phyloP scores from a whole-genome alignment of 64 coral and sea anemone species.

The Montipora capricornis region DNA sequence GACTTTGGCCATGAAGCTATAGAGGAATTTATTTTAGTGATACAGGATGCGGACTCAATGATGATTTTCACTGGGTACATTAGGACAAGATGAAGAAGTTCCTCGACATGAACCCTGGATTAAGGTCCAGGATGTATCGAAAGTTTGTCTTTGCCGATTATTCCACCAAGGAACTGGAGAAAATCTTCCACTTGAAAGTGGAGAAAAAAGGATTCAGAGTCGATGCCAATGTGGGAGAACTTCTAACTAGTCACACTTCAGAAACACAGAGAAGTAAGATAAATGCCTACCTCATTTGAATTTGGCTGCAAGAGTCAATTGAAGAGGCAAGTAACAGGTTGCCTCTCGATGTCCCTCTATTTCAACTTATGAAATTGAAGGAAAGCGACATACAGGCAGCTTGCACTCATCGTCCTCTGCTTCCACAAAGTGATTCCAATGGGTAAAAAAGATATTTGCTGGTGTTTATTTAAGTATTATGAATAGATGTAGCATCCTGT shows the following conservation, averaged over 20 bases:
- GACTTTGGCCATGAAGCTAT: slow-evolving; percentile 61
- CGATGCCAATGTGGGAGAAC: background rate
- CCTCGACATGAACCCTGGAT: slow-evolving; percentile 26
- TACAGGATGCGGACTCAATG: slow-evolving; percentile 54
- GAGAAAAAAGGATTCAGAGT: background rate
- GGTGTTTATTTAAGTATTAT: no score
- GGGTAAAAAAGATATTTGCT: background rate
- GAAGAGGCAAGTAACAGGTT: slow-evolving; percentile 67
- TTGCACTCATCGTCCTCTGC: background rate
- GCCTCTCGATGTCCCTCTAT: slow-evolving; percentile 36
- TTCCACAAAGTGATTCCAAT: background rate
- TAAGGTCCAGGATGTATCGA: slow-evolving; percentile 27
- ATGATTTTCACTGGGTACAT: slow-evolving; percentile 71
- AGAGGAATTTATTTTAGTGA: slow-evolving; percentile 54
- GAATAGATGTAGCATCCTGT: no score
- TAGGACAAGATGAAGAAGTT: slow-evolving; percentile 38
- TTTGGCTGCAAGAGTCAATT: slow-evolving; percentile 22
- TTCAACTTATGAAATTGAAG: slow-evolving; percentile 39
- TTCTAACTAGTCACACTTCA: background rate
- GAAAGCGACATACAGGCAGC: slow-evolving; percentile 32
- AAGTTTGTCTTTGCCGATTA: slow-evolving; percentile 59
- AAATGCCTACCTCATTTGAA: slow-evolving; percentile 45
- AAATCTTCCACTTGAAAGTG: background rate
- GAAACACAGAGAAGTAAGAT: slow-evolving; percentile 10
- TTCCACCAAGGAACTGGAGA: slow-evolving; percentile 31